Conservation (phyloP, 2,888 invertebrate genomes). For the Pinctada fucata region DNA sequence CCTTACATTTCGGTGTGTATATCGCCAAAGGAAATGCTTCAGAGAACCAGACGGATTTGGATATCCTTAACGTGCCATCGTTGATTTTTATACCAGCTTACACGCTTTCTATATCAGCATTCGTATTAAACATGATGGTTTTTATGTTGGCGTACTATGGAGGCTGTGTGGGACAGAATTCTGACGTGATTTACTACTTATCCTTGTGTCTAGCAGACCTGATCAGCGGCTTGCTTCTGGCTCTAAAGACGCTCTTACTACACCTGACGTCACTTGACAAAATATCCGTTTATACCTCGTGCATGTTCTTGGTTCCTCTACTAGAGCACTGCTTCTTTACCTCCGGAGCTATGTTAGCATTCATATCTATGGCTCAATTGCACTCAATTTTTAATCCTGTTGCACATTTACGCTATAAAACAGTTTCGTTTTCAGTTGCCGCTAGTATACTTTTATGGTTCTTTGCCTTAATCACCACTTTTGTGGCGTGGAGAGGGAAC, state of each 20-base stretch:
- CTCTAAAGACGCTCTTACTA: neutral
- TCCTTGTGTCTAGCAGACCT: neutral
- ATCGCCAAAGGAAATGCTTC: too few species aligned
- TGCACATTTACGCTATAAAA: neutral
- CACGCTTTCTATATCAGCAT: too few species aligned
- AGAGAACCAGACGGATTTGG: too few species aligned
- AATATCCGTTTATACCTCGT: neutral
- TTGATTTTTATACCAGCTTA: neutral
- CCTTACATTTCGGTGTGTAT: too few species aligned
- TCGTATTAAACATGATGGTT: too few species aligned
- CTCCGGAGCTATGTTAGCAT: neutral
- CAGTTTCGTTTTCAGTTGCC: neutral
- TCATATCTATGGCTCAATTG: neutral
- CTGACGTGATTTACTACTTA: neutral
- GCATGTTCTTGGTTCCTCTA: neutral
- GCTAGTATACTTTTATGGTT: neutral
- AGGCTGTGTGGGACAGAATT: neutral
- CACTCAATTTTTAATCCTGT: neutral
- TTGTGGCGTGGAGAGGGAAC: neutral
- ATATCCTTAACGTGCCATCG: neutral
- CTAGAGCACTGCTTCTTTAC: neutral
- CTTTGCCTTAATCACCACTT: neutral
- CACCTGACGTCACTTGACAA: neutral
- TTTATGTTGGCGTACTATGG: neutral
- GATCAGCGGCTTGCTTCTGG: neutral